Evolutionary conservation across 2,113 vertebrate species (phyloP), one percentile per base, ranked within the genome.

Genomic region (Neodontobutis hainanensis): DNA sequence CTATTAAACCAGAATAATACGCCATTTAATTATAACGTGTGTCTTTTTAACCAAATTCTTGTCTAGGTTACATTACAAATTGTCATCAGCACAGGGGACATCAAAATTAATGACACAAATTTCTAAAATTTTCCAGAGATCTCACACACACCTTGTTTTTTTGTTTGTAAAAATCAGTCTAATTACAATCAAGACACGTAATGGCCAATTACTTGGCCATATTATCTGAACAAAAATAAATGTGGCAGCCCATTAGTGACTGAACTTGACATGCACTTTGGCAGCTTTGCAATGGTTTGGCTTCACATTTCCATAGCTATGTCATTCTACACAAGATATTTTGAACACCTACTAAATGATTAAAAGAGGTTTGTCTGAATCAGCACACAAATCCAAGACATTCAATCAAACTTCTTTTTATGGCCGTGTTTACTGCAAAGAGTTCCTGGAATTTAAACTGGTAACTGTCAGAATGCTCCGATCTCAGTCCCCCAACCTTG

Each of bases 401-500:
- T 3, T 1, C 50, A 34, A 55, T 55, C 19, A 27, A 27, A 27
- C 19, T 27, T 27, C 19, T 27, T 27, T 36, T 14, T 55, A 55
- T 8, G 32, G 56, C 55, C 63, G 66, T 61, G 77, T 76, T 71
- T 67, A 12, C 65, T 58, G 51, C 11, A 61, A 35, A 56, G 63
- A 70, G 71, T 78, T 81, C 68, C 77, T 66, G 61, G 61, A 59
- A 53, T 11, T 12, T 27, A 68, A 44, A 19, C 12, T 48, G 59
- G n/a, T 8, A 50, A 19, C 35, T n/a, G 72, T 97, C 90, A 98
- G 91, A 98, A 96, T 75, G 94, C 95, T 66, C 95, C 96, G 0
- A 97, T 94, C 85, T 97, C 96, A 44, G 95, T 95, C 27, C 91
- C 92, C 95, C 95, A 96, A 65, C 89, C 92, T 52, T 87, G 93